Conservation (phyloP, 2,113 vertebrate genomes). For the Leuciscus idus region DNA sequence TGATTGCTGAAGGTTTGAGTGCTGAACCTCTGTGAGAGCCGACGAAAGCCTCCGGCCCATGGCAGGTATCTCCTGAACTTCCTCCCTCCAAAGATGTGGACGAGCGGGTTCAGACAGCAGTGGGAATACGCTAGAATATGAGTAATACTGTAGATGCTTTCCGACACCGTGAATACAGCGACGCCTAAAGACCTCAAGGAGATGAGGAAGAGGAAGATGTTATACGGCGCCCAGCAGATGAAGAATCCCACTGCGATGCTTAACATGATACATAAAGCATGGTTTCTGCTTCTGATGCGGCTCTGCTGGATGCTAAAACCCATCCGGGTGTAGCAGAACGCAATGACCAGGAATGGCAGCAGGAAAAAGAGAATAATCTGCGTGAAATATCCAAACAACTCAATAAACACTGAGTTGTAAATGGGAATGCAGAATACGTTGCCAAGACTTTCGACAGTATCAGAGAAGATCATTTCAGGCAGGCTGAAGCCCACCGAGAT, state of each 20-base stretch:
- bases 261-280: conserved; percentile 66
- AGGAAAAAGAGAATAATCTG: conserved; percentile 67
- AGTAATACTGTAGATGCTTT: conserved; percentile 56
- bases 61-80: conserved; percentile 69
- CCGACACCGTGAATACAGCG: background rate
- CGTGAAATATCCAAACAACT: conserved; percentile 57
- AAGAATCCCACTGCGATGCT: conserved; percentile 70
- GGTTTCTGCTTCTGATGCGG: conserved; percentile 64
- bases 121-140: conserved; percentile 66
- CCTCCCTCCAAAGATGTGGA: conserved; percentile 72
- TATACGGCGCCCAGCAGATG: conserved; percentile 74
- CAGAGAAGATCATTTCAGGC: conserved; percentile 62
- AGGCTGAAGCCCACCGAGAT: conserved; percentile 64
- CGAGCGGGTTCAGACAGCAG: conserved; percentile 75
- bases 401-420: background rate
- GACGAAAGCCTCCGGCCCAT: background rate
- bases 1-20: conserved; percentile 33
- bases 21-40: background rate
- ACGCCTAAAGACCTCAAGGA: conserved; percentile 44
- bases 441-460: accelerated
- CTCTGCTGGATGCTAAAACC: conserved; percentile 59
- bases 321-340: conserved; percentile 70
- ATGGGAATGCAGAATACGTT: background rate
- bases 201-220: conserved; percentile 61
- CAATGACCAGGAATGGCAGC: conserved; percentile 68